Conservation (phyloP, 2,797 vertebrate species). For the Sebastolobus alascanus region DNA sequence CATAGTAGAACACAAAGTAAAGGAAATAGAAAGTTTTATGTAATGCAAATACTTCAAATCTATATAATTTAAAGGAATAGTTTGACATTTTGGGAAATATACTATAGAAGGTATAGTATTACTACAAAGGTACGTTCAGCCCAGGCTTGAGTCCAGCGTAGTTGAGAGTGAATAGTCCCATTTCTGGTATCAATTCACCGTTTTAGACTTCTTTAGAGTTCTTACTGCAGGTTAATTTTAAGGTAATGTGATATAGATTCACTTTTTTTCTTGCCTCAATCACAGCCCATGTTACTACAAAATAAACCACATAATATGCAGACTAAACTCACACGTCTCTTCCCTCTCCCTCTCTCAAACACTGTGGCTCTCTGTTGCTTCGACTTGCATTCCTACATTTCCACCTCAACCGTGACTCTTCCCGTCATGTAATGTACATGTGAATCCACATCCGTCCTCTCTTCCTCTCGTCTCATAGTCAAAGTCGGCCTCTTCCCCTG, state of each 20-base stretch:
- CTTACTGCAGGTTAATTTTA: not conserved
- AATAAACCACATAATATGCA: constrained; percentile 5
- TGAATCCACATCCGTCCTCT: constrained; percentile 67
- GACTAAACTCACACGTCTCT: constrained; percentile 42
- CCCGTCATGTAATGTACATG: constrained; percentile 59
- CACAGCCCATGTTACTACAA: not conserved
- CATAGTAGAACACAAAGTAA: not conserved
- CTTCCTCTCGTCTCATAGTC: constrained; percentile 81
- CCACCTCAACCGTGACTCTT: constrained; percentile 65
- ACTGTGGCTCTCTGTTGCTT: constrained; percentile 74
- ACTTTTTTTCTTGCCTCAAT: not conserved
- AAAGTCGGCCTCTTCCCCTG: constrained; percentile 84
- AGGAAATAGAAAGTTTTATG: not conserved
- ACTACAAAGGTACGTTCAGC: not conserved
- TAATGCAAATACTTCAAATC: not conserved
- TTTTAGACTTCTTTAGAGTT: not conserved
- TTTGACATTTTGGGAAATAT: not conserved
- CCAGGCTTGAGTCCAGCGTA: not conserved
- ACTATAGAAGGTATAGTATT: no score
- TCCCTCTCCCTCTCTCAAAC: constrained; percentile 70
- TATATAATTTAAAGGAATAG: not conserved
- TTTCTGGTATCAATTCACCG: not conserved
- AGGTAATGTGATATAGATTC: not conserved
- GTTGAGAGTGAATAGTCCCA: not conserved
- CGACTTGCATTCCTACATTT: constrained; percentile 67